Evolutionary conservation across 1,140 invertebrate genomes (phyloP).

Genomic region (Eumaeus atala): DNA sequence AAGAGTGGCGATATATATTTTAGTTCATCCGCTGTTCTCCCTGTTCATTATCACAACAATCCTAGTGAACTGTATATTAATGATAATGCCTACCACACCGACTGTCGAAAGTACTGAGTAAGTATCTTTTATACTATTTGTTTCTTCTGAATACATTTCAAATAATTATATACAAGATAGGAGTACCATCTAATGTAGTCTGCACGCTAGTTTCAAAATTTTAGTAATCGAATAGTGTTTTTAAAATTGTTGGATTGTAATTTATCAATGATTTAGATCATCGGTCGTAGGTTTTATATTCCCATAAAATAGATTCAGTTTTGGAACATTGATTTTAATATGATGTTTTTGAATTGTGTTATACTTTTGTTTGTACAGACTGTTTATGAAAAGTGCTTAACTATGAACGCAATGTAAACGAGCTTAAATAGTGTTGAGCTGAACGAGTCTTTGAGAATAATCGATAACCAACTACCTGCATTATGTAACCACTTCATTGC

Average conservation of each 20-base stretch:
- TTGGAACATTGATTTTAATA: background rate
- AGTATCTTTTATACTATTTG: slow-evolving; percentile 73
- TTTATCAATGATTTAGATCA: slow-evolving; percentile 31
- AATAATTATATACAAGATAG: slow-evolving; percentile 18
- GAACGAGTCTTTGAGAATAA: slow-evolving; percentile 8
- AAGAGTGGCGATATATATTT: slow-evolving; percentile 96
- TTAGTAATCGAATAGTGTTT: slow-evolving; percentile 57
- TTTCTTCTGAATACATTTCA: slow-evolving; percentile 18
- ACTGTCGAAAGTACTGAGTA: slow-evolving; percentile 97
- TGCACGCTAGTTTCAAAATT: slow-evolving; percentile 71
- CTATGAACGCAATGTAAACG: slow-evolving; percentile 1
- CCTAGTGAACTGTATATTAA: slow-evolving; percentile 97
- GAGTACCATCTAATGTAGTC: slow-evolving; percentile 47
- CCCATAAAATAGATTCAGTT: slow-evolving; percentile 12
- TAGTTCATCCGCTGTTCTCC: slow-evolving; percentile 98
- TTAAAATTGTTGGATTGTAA: slow-evolving; percentile 31
- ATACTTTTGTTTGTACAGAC: slow-evolving; percentile 17
- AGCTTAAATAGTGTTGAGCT: slow-evolving; percentile 9
- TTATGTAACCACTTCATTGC: slow-evolving; percentile 28
- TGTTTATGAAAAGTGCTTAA: slow-evolving; percentile 14
- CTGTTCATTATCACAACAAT: slow-evolving; percentile 98
- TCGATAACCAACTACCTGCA: slow-evolving; percentile 23
- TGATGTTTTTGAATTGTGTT: slow-evolving; percentile 21
- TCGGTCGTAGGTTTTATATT: slow-evolving; percentile 33
- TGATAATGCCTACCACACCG: slow-evolving; percentile 96